These are phyloP conservation scores for Gasterosteus nipponicus DNA, from an alignment of 2,113 vertebrate genomes.

Conservation along the genomic window DNA sequence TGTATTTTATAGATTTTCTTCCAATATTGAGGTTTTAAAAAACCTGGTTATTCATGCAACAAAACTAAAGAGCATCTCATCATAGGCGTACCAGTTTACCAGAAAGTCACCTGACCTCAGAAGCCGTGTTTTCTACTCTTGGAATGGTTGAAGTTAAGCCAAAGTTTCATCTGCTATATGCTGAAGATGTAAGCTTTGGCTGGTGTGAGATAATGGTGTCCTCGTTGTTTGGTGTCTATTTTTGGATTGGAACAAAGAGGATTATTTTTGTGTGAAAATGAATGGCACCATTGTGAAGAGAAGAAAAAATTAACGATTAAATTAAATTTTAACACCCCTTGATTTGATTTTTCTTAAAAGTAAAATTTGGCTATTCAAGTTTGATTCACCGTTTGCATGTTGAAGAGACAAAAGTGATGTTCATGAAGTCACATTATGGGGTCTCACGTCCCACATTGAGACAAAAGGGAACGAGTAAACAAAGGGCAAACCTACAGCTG, in stretches of 20 bases:
- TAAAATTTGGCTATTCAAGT: neutral
- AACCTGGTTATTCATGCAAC: neutral
- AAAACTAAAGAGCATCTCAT: neutral
- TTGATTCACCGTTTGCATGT: neutral
- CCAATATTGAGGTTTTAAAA: neutral
- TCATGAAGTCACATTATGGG: neutral
- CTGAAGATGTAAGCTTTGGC: neutral
- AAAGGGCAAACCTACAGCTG: conserved; percentile 84
- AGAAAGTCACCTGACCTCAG: conserved; percentile 13
- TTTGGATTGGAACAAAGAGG: neutral
- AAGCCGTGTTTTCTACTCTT: conserved; percentile 4
- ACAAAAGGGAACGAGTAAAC: neutral
- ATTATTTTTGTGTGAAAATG: neutral
- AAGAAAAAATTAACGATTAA: too few relatives aligned
- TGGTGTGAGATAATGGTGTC: neutral
- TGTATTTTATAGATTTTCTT: neutral
- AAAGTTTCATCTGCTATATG: conserved; percentile 12
- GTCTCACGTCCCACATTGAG: neutral
- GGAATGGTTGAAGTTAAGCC: conserved; percentile 1
- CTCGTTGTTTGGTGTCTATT: neutral
- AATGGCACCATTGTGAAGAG: neutral
- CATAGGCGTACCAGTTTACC: conserved; percentile 2
- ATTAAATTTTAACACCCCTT: too few relatives aligned
- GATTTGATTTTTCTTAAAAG: too few relatives aligned
- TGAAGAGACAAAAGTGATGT: neutral